Percentiles rank a stretch among this genome's conserved stretches.
Evolutionary conservation across 2,113 vertebrate genomes (phyloP).

Genomic region (Pongo abelii): DNA sequence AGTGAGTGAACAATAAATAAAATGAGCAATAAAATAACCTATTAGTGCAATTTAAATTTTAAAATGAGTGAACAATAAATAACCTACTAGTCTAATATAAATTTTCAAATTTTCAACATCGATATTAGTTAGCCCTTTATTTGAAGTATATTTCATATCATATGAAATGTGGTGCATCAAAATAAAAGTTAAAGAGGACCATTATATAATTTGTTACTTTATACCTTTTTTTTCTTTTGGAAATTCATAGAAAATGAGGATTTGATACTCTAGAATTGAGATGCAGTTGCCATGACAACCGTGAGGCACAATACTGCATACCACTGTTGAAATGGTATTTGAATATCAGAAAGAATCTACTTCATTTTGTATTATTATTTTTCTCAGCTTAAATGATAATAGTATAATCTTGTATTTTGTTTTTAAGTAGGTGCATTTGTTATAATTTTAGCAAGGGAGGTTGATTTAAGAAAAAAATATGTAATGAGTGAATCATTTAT

Average conservation of each 20-base stretch:
- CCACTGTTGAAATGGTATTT: slow-evolving; percentile 51
- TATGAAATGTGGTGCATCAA: neutral
- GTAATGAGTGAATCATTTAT: neutral
- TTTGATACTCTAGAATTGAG: slow-evolving; percentile 39
- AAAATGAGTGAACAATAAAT: neutral
- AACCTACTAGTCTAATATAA: neutral
- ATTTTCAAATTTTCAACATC: neutral
- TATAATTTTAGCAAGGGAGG: neutral
- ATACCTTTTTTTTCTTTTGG: neutral
- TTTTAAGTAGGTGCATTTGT: neutral
- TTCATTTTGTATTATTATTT: slow-evolving; percentile 4
- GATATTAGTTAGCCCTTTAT: neutral
- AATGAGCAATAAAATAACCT: neutral
- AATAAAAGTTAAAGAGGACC: neutral
- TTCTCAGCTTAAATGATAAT: slow-evolving; percentile 37
- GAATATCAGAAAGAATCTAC: slow-evolving; percentile 52
- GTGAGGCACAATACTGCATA: slow-evolving; percentile 42
- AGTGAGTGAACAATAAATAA: neutral
- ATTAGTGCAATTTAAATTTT: neutral
- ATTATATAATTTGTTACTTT: slow-evolving; percentile 13
- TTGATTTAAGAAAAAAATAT: neutral
- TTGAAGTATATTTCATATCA: neutral
- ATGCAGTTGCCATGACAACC: slow-evolving; percentile 73
- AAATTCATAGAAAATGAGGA: slow-evolving; percentile 66
- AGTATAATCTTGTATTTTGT: neutral